These are phyloP conservation scores for Oxystoma pomonae DNA, from an alignment of 2,888 invertebrate species.

Conservation along the genomic window DNA sequence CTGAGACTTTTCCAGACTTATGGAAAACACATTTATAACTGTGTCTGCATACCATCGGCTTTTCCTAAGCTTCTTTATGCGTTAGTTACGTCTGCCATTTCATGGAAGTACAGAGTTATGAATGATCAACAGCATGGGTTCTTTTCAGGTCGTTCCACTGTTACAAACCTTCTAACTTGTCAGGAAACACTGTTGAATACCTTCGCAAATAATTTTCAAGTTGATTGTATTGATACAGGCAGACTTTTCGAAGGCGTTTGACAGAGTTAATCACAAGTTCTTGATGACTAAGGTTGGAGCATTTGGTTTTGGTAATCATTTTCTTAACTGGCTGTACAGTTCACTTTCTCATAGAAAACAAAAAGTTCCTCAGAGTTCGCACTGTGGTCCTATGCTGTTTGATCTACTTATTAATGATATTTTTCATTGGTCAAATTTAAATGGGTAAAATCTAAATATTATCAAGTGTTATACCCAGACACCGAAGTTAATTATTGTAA, in stretches of 20 bases:
- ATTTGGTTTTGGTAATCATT: background rate
- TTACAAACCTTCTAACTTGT: no score
- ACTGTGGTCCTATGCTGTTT: background rate
- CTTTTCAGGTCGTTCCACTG: no score
- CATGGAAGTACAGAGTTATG: no score
- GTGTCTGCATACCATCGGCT: background rate
- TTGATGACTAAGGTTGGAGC: background rate
- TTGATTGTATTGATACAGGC: background rate
- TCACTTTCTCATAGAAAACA: background rate
- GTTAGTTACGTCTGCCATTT: no score
- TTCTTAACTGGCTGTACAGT: background rate
- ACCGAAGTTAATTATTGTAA: background rate
- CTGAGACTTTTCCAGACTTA: background rate
- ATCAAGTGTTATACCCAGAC: background rate
- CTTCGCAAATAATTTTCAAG: background rate
- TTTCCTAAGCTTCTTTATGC: background rate
- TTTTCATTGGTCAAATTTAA: background rate
- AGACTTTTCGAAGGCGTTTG: background rate
- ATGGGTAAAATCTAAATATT: background rate
- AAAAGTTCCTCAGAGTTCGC: background rate
- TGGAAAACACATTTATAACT: background rate
- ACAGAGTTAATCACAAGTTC: background rate
- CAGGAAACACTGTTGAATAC: background rate
- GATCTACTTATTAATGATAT: background rate
- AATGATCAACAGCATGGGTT: no score